Evolutionary conservation across 2,113 vertebrate genomes (phyloP), one percentile per base, ranked within the genome.

Genomic region (Callorhinus ursinus): DNA sequence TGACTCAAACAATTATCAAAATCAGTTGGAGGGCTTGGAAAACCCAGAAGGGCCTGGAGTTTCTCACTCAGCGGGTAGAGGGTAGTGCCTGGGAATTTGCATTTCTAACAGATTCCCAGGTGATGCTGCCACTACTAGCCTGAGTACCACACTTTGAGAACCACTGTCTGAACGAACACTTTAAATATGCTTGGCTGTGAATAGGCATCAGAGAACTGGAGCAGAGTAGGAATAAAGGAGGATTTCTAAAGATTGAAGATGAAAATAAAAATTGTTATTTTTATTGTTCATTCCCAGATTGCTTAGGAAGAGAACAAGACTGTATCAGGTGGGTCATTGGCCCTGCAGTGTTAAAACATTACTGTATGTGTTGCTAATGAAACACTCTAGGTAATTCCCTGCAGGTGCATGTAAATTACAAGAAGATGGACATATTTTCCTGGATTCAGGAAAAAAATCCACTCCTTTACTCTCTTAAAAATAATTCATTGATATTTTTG

Each of bases 361-460:
- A 51, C 53, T 93, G 2, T 90, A 39, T 16, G 8, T 61, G 46
- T 88, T 96, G 31, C 8, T 49, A 82, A 65, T 67, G 74, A 84
- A 61, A 87, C 1, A 26, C 15, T 57, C 12, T 21, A 82, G 86
- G 61, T 7, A 67, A 14, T 26, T 63, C 33, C 33, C 42, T 9
- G 39, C 8, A n/a, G 14, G 42, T 87, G 46, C 49, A 36, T 59
- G 36, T 79, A 71, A 92, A 81, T 95, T 53, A 46, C 8, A 74
- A 95, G 83, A 96, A 95, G 36, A 21, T 59, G 28, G 55, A 76
- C 24, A 26, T 2, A 77, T 80, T 93, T 96, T 87, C 12, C 24
- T 59, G 36, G 36, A 85, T 74, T 4, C 49, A 72, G 84, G 55
- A 53, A 33, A 19, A 28, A 89, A 69, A 92, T 11, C 11, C 36